Conservation (phyloP, 2,888 invertebrate genomes). For the Julus scandinavius region DNA sequence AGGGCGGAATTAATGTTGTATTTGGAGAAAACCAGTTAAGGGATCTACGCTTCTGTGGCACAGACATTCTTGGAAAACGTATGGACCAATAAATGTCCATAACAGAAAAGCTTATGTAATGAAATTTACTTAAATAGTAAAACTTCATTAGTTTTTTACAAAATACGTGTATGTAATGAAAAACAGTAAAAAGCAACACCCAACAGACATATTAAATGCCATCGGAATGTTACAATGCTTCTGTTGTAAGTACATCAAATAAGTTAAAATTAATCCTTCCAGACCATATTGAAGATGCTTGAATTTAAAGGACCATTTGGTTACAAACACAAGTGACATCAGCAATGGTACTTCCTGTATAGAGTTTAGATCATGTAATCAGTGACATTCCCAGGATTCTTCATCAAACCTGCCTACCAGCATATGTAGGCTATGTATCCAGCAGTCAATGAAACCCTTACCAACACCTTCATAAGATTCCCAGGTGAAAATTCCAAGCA, state of each 20-base stretch:
- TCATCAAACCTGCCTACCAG: background rate
- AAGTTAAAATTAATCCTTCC: too few species aligned
- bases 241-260: too few species aligned
- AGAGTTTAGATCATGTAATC: background rate
- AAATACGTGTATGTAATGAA: background rate
- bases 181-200: background rate
- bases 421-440: conserved; percentile 18
- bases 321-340: too few species aligned
- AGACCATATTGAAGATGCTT: too few species aligned
- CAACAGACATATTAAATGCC: background rate
- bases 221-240: background rate
- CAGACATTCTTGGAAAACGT: background rate
- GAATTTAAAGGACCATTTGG: too few species aligned
- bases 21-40: background rate
- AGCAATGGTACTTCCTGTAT: too few species aligned
- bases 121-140: background rate
- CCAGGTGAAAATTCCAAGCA: background rate
- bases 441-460: background rate
- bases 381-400: background rate
- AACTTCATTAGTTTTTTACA: background rate
- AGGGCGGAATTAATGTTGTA: conserved; percentile 8
- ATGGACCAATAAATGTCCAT: background rate
- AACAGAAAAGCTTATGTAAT: background rate
- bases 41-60: background rate
- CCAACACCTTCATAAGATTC: background rate